Conservation (phyloP, 2,113 vertebrate species). For the Puntigrus tetrazona region DNA sequence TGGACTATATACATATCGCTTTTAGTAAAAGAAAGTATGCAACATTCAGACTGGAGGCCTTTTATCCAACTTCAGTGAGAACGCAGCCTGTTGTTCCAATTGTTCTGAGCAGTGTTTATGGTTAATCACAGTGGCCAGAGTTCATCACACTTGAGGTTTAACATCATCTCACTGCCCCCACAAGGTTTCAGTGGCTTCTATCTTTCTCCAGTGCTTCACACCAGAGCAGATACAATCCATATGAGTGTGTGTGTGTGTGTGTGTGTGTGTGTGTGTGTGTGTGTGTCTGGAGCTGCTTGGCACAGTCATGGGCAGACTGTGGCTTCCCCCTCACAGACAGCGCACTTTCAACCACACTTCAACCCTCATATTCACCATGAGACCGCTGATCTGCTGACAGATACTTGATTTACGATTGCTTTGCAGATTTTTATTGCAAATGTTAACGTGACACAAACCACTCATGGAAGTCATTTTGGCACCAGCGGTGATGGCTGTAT, state of each 20-base stretch:
- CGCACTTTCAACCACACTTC: conserved; percentile 59
- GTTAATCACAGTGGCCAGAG: background rate
- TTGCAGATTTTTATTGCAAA: conserved; percentile 57
- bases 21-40: background rate
- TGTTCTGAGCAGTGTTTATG: conserved; percentile 19
- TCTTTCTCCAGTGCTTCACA: conserved; percentile 31
- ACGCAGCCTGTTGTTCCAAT: conserved; percentile 16
- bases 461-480: conserved; percentile 53
- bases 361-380: conserved; percentile 47
- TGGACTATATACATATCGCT: background rate
- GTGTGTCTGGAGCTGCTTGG: conserved; percentile 55
- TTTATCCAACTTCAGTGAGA: conserved; percentile 18
- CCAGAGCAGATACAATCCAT: conserved; percentile 41
- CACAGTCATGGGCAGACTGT: conserved; percentile 57
- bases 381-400: conserved; percentile 57
- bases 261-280: conserved; percentile 37
- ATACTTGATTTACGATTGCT: conserved; percentile 56
- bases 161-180: conserved; percentile 26
- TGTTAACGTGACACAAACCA: conserved; percentile 61
- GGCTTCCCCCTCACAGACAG: conserved; percentile 57
- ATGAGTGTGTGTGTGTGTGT: conserved; percentile 42
- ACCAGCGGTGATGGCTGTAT: conserved; percentile 46
- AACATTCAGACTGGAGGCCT: background rate
- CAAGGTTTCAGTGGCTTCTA: conserved; percentile 30
- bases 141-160: conserved; percentile 38